Conservation (phyloP, 2,888 invertebrate genomes). For the Euplagia quadripunctaria region DNA sequence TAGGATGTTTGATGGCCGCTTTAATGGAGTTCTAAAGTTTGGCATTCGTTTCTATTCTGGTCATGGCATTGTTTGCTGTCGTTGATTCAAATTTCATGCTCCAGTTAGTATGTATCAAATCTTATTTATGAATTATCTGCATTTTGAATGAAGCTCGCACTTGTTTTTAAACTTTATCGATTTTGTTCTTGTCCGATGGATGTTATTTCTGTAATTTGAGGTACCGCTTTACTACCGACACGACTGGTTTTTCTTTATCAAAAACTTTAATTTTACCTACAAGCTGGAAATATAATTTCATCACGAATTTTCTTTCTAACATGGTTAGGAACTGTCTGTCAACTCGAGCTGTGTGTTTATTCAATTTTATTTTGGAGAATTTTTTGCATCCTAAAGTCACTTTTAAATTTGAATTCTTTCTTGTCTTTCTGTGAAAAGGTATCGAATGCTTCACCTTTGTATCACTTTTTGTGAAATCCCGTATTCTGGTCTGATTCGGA, state of each 20-base stretch:
- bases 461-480: conserved; percentile 83
- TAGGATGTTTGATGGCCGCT: conserved; percentile 77
- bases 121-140: conserved; percentile 74
- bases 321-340: conserved; percentile 60
- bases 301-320: conserved; percentile 51
- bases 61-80: conserved; percentile 78
- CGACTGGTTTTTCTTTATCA: neutral
- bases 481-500: conserved; percentile 75
- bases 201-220: conserved; percentile 52
- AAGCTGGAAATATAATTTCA: conserved; percentile 26
- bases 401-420: conserved; percentile 85
- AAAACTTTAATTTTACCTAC: neutral
- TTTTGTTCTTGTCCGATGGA: conserved; percentile 55
- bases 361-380: conserved; percentile 76
- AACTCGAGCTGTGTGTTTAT: conserved; percentile 68
- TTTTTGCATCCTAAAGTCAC: conserved; percentile 75
- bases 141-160: conserved; percentile 54
- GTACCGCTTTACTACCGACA: conserved; percentile 31
- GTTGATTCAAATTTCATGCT: conserved; percentile 82
- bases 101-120: conserved; percentile 75
- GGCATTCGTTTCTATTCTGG: conserved; percentile 82
- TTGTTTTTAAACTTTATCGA: conserved; percentile 53
- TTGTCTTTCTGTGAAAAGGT: conserved; percentile 85
- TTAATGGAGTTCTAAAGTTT: conserved; percentile 84
- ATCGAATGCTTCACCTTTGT: conserved; percentile 86